Conservation (phyloP, 2,888 invertebrate species). For the Auanema sp. region DNA sequence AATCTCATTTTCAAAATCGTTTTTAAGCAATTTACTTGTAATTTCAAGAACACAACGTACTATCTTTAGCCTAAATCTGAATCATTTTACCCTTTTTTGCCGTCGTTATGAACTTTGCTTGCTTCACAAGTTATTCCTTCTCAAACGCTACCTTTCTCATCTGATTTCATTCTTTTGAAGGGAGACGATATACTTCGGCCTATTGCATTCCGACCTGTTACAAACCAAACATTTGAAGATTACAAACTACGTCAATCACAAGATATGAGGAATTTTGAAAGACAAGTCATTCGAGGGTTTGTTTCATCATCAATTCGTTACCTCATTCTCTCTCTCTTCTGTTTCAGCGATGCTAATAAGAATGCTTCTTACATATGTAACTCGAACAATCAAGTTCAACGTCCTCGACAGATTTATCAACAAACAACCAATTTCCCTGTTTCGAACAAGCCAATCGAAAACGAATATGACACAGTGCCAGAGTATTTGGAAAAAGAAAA, state of each 20-base stretch:
- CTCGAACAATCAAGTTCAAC: constrained; percentile 1
- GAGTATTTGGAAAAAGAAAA: constrained; percentile 23
- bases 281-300: constrained; percentile 20
- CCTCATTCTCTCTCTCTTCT: neutral
- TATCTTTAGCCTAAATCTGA: constrained; percentile 2
- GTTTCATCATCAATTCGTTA: neutral
- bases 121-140: neutral
- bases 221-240: constrained; percentile 4
- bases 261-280: constrained; percentile 12
- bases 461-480: constrained; percentile 23
- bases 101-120: constrained; percentile 3
- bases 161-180: constrained; percentile 7
- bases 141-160: constrained; percentile 4
- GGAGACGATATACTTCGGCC: constrained; percentile 22
- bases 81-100: constrained; percentile 1
- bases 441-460: constrained; percentile 14
- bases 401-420: too few species aligned
- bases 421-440: too few species aligned
- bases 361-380: neutral
- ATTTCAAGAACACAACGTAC: neutral
- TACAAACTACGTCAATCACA: constrained; percentile 16
- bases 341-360: neutral
- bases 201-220: constrained; percentile 21
- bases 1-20: neutral
- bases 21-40: neutral